Percentiles rank a stretch among this genome's conserved stretches.
Conservation (phyloP, 2,113 vertebrate genomes). For the Poeciliopsis retropinna region DNA sequence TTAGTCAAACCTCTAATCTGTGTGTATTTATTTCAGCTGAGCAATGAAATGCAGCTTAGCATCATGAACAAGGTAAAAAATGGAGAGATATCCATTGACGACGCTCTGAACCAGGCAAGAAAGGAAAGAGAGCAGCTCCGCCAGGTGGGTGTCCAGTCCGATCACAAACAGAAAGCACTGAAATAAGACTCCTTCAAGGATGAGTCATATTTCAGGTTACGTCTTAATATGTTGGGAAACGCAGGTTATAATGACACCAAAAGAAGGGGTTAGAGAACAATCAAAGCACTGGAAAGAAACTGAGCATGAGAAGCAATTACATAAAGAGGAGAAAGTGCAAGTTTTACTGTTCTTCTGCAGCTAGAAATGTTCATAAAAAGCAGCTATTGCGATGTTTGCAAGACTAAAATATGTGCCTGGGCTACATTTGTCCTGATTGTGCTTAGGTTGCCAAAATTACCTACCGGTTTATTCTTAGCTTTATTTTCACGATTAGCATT, state of each 20-base stretch:
- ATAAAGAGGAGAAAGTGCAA: neutral
- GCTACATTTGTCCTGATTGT: neutral
- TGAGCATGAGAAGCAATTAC: neutral
- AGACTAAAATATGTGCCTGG: too few species aligned
- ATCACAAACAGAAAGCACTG: neutral
- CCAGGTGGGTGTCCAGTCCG: conserved; percentile 30
- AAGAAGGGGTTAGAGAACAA: neutral
- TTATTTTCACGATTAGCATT: neutral
- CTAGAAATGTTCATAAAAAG: too few species aligned
- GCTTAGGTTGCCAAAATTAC: neutral
- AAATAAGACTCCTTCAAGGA: too few species aligned
- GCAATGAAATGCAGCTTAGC: conserved; percentile 81
- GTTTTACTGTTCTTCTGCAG: neutral
- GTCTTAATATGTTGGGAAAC: neutral
- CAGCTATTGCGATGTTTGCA: too few species aligned
- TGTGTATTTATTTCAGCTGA: conserved; percentile 66
- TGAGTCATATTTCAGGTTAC: too few species aligned
- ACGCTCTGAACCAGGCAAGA: conserved; percentile 77
- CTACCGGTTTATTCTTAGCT: neutral
- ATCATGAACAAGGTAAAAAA: conserved; percentile 83
- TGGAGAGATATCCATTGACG: conserved; percentile 81
- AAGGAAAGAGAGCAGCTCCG: conserved; percentile 33
- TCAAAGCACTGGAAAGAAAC: neutral
- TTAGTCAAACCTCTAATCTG: neutral
- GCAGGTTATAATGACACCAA: neutral